Evolutionary conservation across 1,140 invertebrate genomes (phyloP).

Genomic region (Carposina sasakii): DNA sequence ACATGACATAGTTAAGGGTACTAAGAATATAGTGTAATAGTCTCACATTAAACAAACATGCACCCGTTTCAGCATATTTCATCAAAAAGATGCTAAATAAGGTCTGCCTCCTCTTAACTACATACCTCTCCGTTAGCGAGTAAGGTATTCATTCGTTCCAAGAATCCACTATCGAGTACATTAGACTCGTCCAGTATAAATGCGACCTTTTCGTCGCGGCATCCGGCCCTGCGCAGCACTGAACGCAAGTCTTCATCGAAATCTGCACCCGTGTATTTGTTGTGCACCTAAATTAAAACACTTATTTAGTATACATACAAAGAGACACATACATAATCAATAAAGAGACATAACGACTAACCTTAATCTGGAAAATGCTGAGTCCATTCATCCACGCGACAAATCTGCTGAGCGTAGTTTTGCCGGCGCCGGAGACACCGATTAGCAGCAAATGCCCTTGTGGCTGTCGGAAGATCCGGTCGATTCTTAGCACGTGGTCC

Average conservation of each 20-base stretch:
- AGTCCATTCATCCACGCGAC: slow-evolving; percentile 99
- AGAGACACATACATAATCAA: not conserved
- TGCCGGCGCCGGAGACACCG: slow-evolving; percentile 97
- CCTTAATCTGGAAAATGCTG: slow-evolving; percentile 97
- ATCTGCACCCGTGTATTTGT: slow-evolving; percentile 98
- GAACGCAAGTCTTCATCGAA: slow-evolving; percentile 98
- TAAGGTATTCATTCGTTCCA: slow-evolving; percentile 99
- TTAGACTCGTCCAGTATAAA: slow-evolving; percentile 99
- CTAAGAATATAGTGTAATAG: too few relatives aligned
- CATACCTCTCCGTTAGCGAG: slow-evolving; percentile 96
- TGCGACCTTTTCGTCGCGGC: slow-evolving; percentile 98
- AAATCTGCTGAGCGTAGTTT: slow-evolving; percentile 98
- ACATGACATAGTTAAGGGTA: too few relatives aligned
- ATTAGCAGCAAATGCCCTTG: slow-evolving; percentile 98
- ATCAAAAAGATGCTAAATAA: too few relatives aligned
- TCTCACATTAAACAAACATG: too few relatives aligned
- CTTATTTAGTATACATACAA: not conserved
- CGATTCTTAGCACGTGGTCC: slow-evolving; percentile 98
- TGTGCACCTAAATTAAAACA: slow-evolving; percentile 84
- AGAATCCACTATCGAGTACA: slow-evolving; percentile 97
- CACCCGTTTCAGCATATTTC: too few relatives aligned
- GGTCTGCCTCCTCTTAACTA: not conserved
- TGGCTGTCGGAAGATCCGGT: slow-evolving; percentile 98
- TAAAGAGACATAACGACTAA: slow-evolving; percentile 30
- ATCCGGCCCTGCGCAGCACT: slow-evolving; percentile 94